Base-by-base conservation (phyloP, 2,797 vertebrate species). In the Hipposideros larvatus region DNA sequence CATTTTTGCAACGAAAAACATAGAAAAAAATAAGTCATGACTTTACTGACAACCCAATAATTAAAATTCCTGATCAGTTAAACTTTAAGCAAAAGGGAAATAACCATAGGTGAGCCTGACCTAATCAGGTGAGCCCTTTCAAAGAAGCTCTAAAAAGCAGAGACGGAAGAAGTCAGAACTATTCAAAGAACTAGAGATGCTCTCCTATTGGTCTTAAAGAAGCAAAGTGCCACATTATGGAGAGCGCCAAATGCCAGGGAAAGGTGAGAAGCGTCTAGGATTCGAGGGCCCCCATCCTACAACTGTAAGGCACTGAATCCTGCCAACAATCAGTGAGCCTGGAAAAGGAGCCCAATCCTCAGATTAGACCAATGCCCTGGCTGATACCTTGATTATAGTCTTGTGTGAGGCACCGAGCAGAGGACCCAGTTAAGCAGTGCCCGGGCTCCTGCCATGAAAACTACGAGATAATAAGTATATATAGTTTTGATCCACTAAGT, bases 51-150 rank as follows among this genome's bases (percentile, higher is more conserved):
- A 37, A 37, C 37, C 37, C 37, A 37, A 37, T 37, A 86, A 74
- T 88, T 95, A 83, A 92, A 95, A 74, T 86, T 89, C 51, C 57
- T 80, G 43, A 16, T 87, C 22, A 63, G 63, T 79, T 94, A 37
- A 37, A 79, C 53, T 26, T 86, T 51, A 86, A 90, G 73, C 41
- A 43, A 68, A 96, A 66, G 63, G 48, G 74, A 82, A 34, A 41
- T 51, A 57, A 73, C 79, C 55, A 15, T 65, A 83, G 86, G 22
- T 80, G n/a, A 9, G 53, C 51, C 77, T 92, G 59, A 68, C 77
- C 61, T 55, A 87, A 74, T 88, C 55, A 63, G 28, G 3, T 31
- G 24, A 91, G 41, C 22, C 83, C 51, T 74, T 85, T 96, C 61
- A 85, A 59, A 91, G 79, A 82, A 11, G 15, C 57, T 68, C n/a